These are phyloP conservation scores for Siniperca knerii DNA, from an alignment of 2,113 vertebrate species.

Conservation along the genomic window DNA sequence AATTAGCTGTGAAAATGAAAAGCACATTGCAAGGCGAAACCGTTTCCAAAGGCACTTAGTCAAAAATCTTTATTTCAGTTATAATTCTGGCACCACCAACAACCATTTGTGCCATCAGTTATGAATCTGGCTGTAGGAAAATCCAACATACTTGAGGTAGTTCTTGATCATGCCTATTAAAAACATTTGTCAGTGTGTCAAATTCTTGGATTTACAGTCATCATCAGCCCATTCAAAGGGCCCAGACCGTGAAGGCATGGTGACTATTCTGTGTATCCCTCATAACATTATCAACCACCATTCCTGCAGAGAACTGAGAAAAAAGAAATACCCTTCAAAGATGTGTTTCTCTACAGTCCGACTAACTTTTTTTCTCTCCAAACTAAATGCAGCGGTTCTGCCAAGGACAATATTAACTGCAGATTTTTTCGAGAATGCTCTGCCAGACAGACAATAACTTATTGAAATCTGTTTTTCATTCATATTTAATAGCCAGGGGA, in stretches of 20 bases:
- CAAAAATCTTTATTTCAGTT: neutral
- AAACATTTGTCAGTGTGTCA: neutral
- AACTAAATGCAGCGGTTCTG: conserved; percentile 49
- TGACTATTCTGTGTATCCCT: neutral
- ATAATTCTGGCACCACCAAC: neutral
- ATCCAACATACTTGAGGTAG: neutral
- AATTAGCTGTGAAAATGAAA: neutral
- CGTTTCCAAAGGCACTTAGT: neutral
- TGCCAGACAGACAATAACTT: conserved; percentile 60
- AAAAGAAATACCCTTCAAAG: conserved; percentile 42
- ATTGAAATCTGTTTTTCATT: conserved; percentile 72
- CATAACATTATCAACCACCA: conserved; percentile 4
- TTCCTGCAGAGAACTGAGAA: conserved; percentile 29
- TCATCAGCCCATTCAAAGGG: neutral
- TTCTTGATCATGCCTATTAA: neutral
- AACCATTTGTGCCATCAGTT: neutral
- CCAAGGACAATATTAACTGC: conserved; percentile 71
- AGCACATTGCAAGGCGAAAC: neutral
- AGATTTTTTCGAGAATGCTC: conserved; percentile 35
- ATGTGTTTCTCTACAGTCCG: conserved; percentile 13
- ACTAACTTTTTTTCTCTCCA: conserved; percentile 30
- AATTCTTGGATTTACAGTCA: neutral
- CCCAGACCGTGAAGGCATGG: too few relatives aligned
- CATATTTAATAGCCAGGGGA: conserved; percentile 50
- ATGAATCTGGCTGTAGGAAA: neutral